Evolutionary conservation across 2,797 vertebrate genomes (phyloP).

Genomic region (Phrynocephalus vlangalii): DNA sequence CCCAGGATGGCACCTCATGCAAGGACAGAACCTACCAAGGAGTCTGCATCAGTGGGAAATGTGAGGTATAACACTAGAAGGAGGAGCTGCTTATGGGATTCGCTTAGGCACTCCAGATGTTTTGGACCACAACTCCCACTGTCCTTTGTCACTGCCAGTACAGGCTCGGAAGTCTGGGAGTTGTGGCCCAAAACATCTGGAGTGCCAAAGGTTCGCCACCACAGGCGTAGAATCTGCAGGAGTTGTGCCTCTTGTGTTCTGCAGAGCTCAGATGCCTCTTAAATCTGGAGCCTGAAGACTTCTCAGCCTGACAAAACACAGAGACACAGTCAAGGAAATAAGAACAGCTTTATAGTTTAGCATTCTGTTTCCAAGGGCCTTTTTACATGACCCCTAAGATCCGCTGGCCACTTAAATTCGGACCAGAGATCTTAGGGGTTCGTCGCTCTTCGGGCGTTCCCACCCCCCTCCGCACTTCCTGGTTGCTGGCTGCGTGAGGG

Average conservation of each 20-base stretch:
- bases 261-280: neutral
- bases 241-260: neutral
- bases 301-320: neutral
- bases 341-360: neutral
- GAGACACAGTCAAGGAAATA: neutral
- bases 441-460: too few species aligned
- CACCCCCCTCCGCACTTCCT: too few species aligned
- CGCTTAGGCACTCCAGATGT: too few species aligned
- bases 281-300: neutral
- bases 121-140: too few species aligned
- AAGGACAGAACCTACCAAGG: conserved; percentile 85
- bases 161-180: too few species aligned
- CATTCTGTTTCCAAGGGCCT: neutral
- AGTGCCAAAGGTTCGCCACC: too few species aligned
- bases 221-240: neutral
- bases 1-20: conserved; percentile 91
- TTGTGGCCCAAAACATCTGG: too few species aligned
- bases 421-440: too few species aligned
- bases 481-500: too few species aligned
- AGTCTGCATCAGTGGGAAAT: conserved; percentile 88
- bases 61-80: conserved; percentile 82
- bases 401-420: too few species aligned
- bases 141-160: too few species aligned
- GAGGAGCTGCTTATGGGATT: neutral
- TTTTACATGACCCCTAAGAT: too few species aligned